These are phyloP conservation scores for Drosophila ezoana DNA, from an alignment of 2,888 invertebrate species.

Conservation along the genomic window DNA sequence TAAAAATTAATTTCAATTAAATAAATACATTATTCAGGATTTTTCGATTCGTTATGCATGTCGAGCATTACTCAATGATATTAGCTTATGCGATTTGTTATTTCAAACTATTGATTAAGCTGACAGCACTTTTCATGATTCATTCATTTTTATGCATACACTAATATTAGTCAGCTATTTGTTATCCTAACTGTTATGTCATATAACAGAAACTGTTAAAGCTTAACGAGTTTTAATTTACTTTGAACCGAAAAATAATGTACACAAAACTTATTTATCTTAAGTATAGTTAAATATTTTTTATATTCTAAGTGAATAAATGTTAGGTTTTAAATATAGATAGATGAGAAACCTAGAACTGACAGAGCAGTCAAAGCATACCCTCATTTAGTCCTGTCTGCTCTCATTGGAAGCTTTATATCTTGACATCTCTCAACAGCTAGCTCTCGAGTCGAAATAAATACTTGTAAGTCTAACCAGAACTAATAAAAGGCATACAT, in stretches of 20 bases:
- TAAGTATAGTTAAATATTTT: no score
- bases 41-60: background rate
- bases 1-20: constrained; percentile 47
- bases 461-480: no score
- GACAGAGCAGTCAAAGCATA: no score
- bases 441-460: no score
- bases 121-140: background rate
- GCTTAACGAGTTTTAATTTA: no score
- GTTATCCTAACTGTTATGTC: background rate
- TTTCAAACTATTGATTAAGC: constrained; percentile 2
- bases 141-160: background rate
- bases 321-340: background rate
- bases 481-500: no score
- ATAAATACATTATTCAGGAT: constrained; percentile 18
- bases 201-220: no score
- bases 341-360: background rate
- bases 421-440: no score
- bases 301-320: background rate
- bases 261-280: no score
- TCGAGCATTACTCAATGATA: background rate
- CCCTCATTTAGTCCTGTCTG: no score
- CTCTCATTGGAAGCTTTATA: no score
- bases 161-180: background rate
- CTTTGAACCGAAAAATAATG: no score
- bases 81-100: background rate